Conservation (phyloP, 2,113 vertebrate genomes). For the Fulmarus glacialis region DNA sequence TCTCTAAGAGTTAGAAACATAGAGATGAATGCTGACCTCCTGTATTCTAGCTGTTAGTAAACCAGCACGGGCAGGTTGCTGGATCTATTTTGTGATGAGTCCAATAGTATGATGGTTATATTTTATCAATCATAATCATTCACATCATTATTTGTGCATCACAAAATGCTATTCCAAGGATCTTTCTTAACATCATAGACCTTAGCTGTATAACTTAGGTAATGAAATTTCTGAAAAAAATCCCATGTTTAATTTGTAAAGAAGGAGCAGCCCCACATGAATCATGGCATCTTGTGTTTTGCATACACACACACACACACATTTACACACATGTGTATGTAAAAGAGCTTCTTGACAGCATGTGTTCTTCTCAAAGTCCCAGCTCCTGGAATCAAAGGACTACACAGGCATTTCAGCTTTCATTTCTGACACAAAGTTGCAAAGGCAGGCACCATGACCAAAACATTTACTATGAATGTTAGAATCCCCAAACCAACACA, state of each 20-base stretch:
- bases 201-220: neutral
- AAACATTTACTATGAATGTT: neutral
- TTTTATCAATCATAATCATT: neutral
- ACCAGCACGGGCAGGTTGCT: neutral
- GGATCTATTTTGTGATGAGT: neutral
- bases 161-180: neutral
- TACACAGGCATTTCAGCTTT: neutral
- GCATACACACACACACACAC: neutral
- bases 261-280: neutral
- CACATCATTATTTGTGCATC: neutral
- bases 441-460: neutral
- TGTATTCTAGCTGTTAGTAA: neutral
- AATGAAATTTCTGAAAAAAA: neutral
- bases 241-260: neutral
- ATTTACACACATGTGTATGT: neutral
- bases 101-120: neutral
- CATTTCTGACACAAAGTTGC: neutral
- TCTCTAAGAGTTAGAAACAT: neutral
- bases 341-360: neutral
- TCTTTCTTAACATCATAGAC: neutral
- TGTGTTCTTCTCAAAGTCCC: neutral
- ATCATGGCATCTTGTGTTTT: neutral
- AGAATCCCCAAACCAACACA: neutral
- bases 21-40: neutral
- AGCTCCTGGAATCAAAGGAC: neutral